A percentile compares a stretch with the other conserved stretches of the same genome.
phyloP scores from a whole-genome alignment of 53 echinoderm and acorn worm species.

The Temnopleurus reevesii region DNA sequence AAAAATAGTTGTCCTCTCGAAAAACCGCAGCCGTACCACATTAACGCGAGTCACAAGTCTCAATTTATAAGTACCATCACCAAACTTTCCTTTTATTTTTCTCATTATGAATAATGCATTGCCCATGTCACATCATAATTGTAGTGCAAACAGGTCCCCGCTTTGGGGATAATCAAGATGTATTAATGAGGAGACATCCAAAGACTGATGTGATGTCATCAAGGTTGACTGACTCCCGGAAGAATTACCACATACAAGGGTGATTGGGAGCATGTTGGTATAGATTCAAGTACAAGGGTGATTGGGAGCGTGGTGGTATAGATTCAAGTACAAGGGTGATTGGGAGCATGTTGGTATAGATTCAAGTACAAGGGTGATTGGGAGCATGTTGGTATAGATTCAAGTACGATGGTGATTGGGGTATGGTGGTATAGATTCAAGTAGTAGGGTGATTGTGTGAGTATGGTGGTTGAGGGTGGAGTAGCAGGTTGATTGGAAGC shows the following conservation, averaged over 20 bases:
- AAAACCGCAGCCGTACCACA: background rate
- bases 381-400: too few relatives aligned
- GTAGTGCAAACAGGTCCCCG: background rate
- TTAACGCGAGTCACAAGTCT: background rate
- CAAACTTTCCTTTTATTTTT: background rate
- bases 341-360: too few relatives aligned
- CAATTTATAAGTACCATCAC: background rate
- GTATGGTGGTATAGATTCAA: too few relatives aligned
- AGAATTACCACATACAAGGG: background rate
- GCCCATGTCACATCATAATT: slow-evolving; percentile 38
- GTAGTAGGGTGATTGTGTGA: too few relatives aligned
- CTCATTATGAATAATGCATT: background rate
- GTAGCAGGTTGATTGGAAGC: too few relatives aligned
- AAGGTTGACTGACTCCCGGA: background rate
- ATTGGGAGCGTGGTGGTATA: too few relatives aligned
- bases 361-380: too few relatives aligned
- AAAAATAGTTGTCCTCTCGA: background rate
- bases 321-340: too few relatives aligned
- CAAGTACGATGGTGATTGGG: too few relatives aligned
- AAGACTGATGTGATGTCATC: slow-evolving; percentile 22
- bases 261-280: background rate
- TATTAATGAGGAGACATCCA: background rate
- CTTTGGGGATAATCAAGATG: slow-evolving; percentile 5
- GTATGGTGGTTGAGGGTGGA: too few relatives aligned
- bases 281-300: too few relatives aligned